Percentiles rank a stretch among this genome's conserved stretches.
Conservation (phyloP, 2,797 vertebrate genomes). For the Steatocranus sp. region DNA sequence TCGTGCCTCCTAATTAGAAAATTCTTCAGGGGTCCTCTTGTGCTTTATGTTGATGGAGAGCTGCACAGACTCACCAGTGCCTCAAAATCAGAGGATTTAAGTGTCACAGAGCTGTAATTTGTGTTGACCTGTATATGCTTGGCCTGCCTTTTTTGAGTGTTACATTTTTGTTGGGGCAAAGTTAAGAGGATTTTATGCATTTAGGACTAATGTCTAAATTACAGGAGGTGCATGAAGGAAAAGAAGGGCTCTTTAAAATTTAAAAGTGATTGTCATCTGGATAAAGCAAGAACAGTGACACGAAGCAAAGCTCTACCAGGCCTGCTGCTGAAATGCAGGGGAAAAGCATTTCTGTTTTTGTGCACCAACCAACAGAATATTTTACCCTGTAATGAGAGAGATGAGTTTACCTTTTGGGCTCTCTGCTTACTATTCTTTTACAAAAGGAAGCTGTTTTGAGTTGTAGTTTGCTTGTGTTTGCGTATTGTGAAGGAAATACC, state of each 20-base stretch:
- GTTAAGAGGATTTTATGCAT: not conserved
- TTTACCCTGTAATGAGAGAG: not conserved
- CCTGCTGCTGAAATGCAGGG: not conserved
- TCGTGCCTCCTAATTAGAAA: conserved; percentile 48
- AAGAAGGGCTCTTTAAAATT: not conserved
- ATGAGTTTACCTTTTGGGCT: not conserved
- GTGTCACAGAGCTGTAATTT: conserved; percentile 17
- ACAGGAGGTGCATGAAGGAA: not conserved
- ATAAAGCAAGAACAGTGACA: not conserved
- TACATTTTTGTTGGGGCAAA: not conserved
- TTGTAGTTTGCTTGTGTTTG: not conserved
- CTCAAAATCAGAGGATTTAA: conserved; percentile 11
- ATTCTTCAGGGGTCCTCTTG: conserved; percentile 32
- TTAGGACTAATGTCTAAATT: not conserved
- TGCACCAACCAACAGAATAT: not conserved
- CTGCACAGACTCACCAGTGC: not conserved
- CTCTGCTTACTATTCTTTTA: not conserved
- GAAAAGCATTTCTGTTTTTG: not conserved
- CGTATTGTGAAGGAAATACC: not conserved
- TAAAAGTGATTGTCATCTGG: not conserved
- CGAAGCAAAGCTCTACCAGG: not conserved
- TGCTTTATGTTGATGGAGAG: conserved; percentile 21
- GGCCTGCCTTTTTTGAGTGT: not conserved
- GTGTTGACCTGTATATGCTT: conserved; percentile 11
- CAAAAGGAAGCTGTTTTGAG: not conserved